Conservation (phyloP, 2,113 vertebrate genomes). For the Albula glossodonta region DNA sequence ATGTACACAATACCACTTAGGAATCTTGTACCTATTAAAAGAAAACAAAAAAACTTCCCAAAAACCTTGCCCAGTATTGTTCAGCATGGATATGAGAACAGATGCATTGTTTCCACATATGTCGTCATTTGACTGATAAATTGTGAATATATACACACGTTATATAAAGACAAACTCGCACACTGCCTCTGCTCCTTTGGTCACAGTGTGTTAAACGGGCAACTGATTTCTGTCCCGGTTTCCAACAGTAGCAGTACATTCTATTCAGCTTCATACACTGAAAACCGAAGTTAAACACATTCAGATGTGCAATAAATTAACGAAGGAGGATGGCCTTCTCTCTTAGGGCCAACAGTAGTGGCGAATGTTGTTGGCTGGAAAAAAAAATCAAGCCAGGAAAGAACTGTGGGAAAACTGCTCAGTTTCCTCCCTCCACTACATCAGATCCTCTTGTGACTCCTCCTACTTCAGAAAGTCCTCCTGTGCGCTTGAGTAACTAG, state of each 20-base stretch:
- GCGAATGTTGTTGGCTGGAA: neutral
- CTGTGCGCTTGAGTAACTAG: slow-evolving; percentile 2
- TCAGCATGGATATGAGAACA: neutral
- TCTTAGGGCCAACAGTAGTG: neutral
- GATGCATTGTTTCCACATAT: neutral
- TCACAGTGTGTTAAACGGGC: slow-evolving; percentile 15
- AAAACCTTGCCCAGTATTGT: neutral
- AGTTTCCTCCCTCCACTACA: neutral
- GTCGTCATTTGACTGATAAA: neutral
- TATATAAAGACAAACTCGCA: neutral
- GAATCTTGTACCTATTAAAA: neutral
- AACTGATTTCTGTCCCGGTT: neutral
- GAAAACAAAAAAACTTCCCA: neutral
- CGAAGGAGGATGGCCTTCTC: neutral
- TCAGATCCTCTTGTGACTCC: neutral
- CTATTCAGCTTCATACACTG: slow-evolving; percentile 48
- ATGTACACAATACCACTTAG: neutral
- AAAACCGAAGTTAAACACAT: slow-evolving; percentile 56
- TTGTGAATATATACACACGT: neutral
- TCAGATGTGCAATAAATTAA: slow-evolving; percentile 65
- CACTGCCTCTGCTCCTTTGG: slow-evolving; percentile 22
- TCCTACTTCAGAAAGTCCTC: neutral
- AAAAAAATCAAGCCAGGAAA: neutral
- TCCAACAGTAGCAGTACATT: slow-evolving; percentile 16
- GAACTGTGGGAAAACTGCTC: neutral